phyloP scores from a whole-genome alignment of 2,888 invertebrate genomes.

The Mythimna impura region DNA sequence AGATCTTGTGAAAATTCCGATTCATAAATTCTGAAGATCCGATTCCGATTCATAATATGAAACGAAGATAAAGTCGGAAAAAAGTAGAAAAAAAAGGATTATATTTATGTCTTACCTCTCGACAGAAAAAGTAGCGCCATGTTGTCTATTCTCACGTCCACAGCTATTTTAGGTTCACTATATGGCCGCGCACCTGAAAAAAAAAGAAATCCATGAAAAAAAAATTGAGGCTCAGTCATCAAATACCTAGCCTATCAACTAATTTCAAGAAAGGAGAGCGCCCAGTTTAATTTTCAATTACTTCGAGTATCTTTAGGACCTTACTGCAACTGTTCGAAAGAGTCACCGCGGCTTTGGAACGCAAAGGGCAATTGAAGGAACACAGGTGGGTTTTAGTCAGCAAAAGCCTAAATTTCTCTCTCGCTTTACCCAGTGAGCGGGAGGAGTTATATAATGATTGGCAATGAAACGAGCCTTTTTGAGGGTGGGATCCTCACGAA shows the following conservation, averaged over 20 bases:
- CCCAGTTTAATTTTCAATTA: background rate
- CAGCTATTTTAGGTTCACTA: conserved; percentile 71
- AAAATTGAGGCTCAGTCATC: background rate
- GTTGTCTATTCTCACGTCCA: conserved; percentile 70
- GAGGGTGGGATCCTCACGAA: too few species aligned
- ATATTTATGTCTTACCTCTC: conserved; percentile 72
- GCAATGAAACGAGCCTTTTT: too few species aligned
- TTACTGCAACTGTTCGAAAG: too few species aligned
- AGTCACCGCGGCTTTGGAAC: too few species aligned
- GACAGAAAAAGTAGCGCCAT: conserved; percentile 69
- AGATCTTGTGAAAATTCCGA: conserved; percentile 61
- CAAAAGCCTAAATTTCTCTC: too few species aligned
- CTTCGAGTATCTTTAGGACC: background rate
- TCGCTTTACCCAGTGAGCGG: too few species aligned
- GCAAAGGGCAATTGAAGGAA: too few species aligned
- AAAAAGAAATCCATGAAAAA: conserved; percentile 6
- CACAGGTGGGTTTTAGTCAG: too few species aligned
- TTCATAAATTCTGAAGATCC: conserved; percentile 56
- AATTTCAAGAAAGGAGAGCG: background rate
- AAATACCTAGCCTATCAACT: background rate
- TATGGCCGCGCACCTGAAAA: conserved; percentile 79
- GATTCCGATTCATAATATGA: conserved; percentile 49
- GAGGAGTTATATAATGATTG: too few species aligned
- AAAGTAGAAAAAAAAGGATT: conserved; percentile 55
- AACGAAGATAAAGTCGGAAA: conserved; percentile 48